phyloP scores from a whole-genome alignment of 2,888 invertebrate species.

The Spodoptera littoralis region DNA sequence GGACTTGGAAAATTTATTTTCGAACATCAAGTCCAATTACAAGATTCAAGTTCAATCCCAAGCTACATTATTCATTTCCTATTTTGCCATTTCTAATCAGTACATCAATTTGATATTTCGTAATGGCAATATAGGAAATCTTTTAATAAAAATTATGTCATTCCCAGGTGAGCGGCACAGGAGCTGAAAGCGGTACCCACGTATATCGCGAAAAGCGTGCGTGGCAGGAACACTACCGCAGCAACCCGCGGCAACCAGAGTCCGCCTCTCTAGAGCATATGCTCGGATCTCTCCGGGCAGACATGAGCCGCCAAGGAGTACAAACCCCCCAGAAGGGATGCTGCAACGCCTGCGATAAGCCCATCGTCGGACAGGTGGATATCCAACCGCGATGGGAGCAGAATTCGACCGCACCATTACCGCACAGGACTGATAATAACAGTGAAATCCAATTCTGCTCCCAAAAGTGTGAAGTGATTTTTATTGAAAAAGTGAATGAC shows the following conservation, averaged over 20 bases:
- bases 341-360: constrained; percentile 99
- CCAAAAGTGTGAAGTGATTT: constrained; percentile 44
- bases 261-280: constrained; percentile 92
- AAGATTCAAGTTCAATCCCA: constrained; percentile 35
- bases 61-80: constrained; percentile 28
- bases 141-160: constrained; percentile 18
- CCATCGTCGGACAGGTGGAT: constrained; percentile 98
- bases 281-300: constrained; percentile 97
- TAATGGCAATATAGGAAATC: constrained; percentile 34
- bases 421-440: constrained; percentile 14
- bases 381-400: constrained; percentile 41
- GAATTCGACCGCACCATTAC: constrained; percentile 27
- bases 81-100: constrained; percentile 27
- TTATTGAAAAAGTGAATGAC: constrained; percentile 52
- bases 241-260: constrained; percentile 88
- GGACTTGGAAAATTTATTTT: constrained; percentile 43
- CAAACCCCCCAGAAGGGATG: constrained; percentile 99
- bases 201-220: constrained; percentile 90
- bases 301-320: constrained; percentile 99
- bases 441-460: constrained; percentile 40
- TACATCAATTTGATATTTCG: constrained; percentile 1
- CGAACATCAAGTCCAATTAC: constrained; percentile 25
- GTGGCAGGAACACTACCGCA: constrained; percentile 87
- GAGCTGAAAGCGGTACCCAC: constrained; percentile 86
- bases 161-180: constrained; percentile 80